phyloP scores from a whole-genome alignment of 2,888 invertebrate species.

The Fissipunctia ypsillon region DNA sequence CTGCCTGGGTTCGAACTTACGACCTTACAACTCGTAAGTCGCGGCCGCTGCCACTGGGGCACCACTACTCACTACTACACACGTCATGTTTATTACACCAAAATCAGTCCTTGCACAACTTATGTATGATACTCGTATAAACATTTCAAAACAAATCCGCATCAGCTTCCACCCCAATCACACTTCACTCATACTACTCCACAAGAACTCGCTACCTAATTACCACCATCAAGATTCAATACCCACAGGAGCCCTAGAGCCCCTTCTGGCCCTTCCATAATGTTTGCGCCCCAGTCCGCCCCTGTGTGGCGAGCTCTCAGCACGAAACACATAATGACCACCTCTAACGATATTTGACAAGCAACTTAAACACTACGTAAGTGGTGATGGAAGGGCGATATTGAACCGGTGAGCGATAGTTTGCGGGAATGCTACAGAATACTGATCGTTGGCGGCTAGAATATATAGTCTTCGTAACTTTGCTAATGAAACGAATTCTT shows the following conservation, averaged over 20 bases:
- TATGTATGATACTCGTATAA: too few species aligned
- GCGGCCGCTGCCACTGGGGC: too few species aligned
- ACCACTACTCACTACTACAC: too few species aligned
- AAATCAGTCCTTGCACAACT: too few species aligned
- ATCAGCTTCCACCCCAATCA: slow-evolving; percentile 22
- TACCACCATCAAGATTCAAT: slow-evolving; percentile 49
- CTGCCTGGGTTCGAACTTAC: too few species aligned
- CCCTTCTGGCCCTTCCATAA: slow-evolving; percentile 30
- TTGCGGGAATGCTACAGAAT: background rate
- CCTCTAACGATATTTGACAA: slow-evolving; percentile 74
- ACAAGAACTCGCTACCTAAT: slow-evolving; percentile 52
- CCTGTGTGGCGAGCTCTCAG: slow-evolving; percentile 71
- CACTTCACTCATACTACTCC: slow-evolving; percentile 32
- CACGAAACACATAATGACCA: slow-evolving; percentile 76
- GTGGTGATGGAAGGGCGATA: slow-evolving; percentile 39
- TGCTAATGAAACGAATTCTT: background rate
- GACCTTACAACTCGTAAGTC: too few species aligned
- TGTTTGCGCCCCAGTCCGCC: slow-evolving; percentile 56
- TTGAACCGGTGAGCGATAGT: slow-evolving; percentile 31
- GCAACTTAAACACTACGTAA: slow-evolving; percentile 63
- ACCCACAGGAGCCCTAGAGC: slow-evolving; percentile 54
- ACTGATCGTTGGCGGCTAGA: background rate
- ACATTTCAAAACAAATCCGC: slow-evolving; percentile 40
- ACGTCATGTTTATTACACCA: too few species aligned
- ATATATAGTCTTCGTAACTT: too few species aligned